Conservation (phyloP, 2,113 vertebrate species). For the Raja brachyura region DNA sequence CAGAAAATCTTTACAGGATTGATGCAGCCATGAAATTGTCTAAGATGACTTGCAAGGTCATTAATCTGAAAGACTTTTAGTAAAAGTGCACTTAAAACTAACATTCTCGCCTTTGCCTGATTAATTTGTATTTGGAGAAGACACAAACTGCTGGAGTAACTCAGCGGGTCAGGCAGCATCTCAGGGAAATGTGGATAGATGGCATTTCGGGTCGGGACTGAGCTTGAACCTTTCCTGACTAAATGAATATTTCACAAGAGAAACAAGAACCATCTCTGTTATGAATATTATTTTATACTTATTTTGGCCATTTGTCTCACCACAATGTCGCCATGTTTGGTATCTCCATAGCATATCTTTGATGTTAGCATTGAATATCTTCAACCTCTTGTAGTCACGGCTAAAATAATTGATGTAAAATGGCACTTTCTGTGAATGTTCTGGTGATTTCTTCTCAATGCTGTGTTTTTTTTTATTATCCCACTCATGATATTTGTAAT, state of each 20-base stretch:
- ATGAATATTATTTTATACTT: not conserved
- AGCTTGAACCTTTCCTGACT: not conserved
- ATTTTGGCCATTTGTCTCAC: not conserved
- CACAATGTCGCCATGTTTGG: not conserved
- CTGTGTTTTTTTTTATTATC: slow-evolving; percentile 19
- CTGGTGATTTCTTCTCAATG: not conserved
- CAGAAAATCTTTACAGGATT: not conserved
- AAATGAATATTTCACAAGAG: not conserved
- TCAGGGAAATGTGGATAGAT: too few relatives aligned
- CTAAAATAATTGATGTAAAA: slow-evolving; percentile 8
- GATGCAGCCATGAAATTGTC: not conserved
- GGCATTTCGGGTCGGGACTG: too few relatives aligned
- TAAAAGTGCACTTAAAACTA: not conserved
- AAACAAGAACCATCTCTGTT: not conserved
- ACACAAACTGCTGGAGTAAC: too few relatives aligned
- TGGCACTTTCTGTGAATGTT: not conserved
- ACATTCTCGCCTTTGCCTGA: not conserved
- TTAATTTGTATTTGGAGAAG: not conserved
- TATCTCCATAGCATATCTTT: not conserved
- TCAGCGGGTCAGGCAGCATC: too few relatives aligned
- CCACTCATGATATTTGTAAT: slow-evolving; percentile 29
- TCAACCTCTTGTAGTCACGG: not conserved
- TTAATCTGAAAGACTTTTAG: not conserved
- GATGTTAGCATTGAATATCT: not conserved
- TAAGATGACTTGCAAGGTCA: not conserved